phyloP scores from a whole-genome alignment of 2,888 invertebrate species.

The Cremastobaeus sp. region DNA sequence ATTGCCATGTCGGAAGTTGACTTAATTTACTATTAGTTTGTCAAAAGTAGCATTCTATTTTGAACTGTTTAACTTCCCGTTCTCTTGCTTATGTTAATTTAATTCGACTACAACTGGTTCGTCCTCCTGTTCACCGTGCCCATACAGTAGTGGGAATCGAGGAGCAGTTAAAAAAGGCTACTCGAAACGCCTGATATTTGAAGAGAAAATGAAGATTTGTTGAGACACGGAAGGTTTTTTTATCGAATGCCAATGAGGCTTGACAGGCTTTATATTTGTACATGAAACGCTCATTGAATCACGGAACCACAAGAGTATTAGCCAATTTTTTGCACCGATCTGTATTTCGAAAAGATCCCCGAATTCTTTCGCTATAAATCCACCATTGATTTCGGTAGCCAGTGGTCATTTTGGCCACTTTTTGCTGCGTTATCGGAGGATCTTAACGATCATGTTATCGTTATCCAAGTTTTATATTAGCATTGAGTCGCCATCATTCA shows the following conservation, averaged over 20 bases:
- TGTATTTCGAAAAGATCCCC: constrained; percentile 12
- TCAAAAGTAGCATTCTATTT: constrained; percentile 44
- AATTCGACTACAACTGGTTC: constrained; percentile 37
- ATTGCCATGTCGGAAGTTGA: constrained; percentile 36
- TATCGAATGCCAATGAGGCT: no score
- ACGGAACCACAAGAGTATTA: no score
- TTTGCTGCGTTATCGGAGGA: constrained; percentile 40
- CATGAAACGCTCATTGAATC: no score
- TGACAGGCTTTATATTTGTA: no score
- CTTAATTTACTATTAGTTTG: constrained; percentile 35
- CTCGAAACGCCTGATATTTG: constrained; percentile 8
- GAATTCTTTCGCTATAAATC: constrained; percentile 18
- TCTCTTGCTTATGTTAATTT: constrained; percentile 40
- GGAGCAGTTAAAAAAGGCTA: constrained; percentile 21
- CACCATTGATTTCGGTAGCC: no score
- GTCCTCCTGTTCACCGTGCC: constrained; percentile 21
- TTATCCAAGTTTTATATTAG: constrained; percentile 71
- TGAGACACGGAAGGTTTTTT: constrained; percentile 1
- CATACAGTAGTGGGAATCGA: constrained; percentile 34
- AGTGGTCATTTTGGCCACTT: constrained; percentile 47
- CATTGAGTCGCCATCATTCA: constrained; percentile 72
- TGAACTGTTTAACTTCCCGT: constrained; percentile 39
- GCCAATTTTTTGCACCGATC: constrained; percentile 8
- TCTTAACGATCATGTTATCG: constrained; percentile 61
- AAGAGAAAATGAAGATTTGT: constrained; percentile 16